Base-by-base conservation (phyloP, 2,888 invertebrate species). In the Lepetodrilus schrolli region DNA sequence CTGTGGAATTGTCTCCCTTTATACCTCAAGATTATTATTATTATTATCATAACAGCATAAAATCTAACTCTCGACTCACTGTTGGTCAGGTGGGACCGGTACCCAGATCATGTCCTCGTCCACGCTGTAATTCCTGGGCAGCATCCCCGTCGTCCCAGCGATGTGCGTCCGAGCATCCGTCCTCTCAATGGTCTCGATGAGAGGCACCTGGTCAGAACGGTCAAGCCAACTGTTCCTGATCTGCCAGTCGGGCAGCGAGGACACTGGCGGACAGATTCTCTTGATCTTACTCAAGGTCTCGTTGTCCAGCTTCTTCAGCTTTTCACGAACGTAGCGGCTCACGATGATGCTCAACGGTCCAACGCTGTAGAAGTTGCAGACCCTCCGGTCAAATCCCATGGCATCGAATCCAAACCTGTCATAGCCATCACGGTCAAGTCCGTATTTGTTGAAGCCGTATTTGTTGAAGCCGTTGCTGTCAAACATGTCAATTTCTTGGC, bases 381-480 rank as follows among this genome's bases (percentile, higher is more conserved):
- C 81, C 1, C 80, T 76, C 17, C 76, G 74, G 74, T 90, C 87
- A 74, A 82, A 84, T 5, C 88, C 89, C 20, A 77, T 77, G 0
- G 82, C 76, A 77, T 88, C 82, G 78, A 88, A 90, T 17, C 90
- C 89, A 84, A 86, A 89, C 7, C 84, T 74, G 72, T 90, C 88
- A 80, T 84, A 87, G 2, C 89, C 88, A 69, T 86, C 78, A 50
- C 86, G 73, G 75, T 89, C 84, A 75, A 86, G 86, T 2, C 90
- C 90, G 72, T 84, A 84, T 70, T 82, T 81, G 74, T 87, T 83
- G 47, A 80, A 83, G 2, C 87, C 87, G 76, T 84, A 84, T 49
- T 80, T 76, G 65, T 88, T 88, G 80, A 84, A 88, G 4, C 87
- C 87, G 75, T 78, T 83, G 1, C 71, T 36, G 71, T 87, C 86